phyloP scores from a whole-genome alignment of 2,113 vertebrate species.

The Vicugna pacos region DNA sequence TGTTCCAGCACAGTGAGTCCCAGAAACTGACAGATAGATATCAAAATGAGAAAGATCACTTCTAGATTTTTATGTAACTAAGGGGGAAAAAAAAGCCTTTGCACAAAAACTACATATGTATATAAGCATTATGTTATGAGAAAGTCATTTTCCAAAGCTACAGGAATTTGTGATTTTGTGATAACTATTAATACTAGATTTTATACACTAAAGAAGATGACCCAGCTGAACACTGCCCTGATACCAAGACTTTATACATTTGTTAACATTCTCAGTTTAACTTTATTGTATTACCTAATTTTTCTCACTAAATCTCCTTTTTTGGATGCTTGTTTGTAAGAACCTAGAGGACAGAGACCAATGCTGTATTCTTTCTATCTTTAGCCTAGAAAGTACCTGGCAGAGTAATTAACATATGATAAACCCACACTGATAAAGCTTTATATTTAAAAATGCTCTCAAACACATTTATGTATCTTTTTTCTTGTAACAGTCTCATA shows the following conservation, averaged over 20 bases:
- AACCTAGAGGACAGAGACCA: neutral
- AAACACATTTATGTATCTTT: neutral
- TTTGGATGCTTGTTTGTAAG: neutral
- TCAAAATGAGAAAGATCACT: constrained; percentile 30
- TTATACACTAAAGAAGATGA: neutral
- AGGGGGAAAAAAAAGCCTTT: neutral
- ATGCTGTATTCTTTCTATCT: neutral
- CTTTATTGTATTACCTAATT: neutral
- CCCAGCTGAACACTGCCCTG: neutral
- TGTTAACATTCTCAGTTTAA: constrained; percentile 22
- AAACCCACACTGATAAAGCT: neutral
- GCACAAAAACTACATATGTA: neutral
- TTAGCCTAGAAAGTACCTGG: neutral
- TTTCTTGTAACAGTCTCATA: neutral
- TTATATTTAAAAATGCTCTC: neutral
- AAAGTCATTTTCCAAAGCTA: neutral
- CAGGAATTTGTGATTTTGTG: constrained; percentile 6
- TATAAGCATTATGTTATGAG: neutral
- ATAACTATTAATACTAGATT: neutral
- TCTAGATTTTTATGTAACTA: neutral
- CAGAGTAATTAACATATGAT: neutral
- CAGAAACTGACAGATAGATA: constrained; percentile 22
- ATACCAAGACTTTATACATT: neutral
- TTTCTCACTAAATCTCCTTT: neutral
- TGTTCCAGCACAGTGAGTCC: neutral